Base-by-base conservation (phyloP, 2,797 vertebrate species). In the Falco peregrinus region DNA sequence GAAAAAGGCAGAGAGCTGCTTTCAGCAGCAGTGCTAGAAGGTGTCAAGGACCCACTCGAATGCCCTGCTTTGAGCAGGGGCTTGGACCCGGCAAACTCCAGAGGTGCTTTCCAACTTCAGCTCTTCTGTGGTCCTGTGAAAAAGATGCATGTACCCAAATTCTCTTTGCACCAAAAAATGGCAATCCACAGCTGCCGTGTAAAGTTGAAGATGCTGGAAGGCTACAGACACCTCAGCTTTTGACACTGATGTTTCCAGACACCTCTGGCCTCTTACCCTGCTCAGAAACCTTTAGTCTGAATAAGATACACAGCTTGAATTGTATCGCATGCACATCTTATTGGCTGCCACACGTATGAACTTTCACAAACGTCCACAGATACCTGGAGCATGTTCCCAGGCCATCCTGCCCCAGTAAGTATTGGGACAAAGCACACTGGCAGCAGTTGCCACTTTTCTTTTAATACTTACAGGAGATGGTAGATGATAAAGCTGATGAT, bases 401-500 rank as follows among this genome's bases (percentile, higher is more conserved):
- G 65, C 35, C 48, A 64, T 43, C 33, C 57, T 53, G 33, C 87
- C 85, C 45, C 65, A 15, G 11, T 25, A 45, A 29, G n/a, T 9
- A 53, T 7, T 1, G 3, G 33, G 20, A 68, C 53, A 65, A 73
- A 90, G 61, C 69, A 39, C 0, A 0, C 65, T 43, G 60, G 53
- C 82, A 90, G 41, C 47, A 68, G 56, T 17, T 95, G 87, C 61
- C n/a, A 16, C 45, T 64, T 81, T 29, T 45, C 59, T 68, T 83
- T 57, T 33, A 70, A 45, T 74, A n/a, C 51, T 70, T 80, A 51
- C 53, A 74, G 53, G 64, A 76, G 48, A 50, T 37, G 41, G 60
- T 51, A 56, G 59, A 37, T 74, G 71, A 59, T 93, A 83, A 74
- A 50, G 53, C 76, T 91, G 73, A 68, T 75, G 59, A 43, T 94